Base-by-base conservation (phyloP, 2,797 vertebrate genomes). In the Jordanella pulchra region DNA sequence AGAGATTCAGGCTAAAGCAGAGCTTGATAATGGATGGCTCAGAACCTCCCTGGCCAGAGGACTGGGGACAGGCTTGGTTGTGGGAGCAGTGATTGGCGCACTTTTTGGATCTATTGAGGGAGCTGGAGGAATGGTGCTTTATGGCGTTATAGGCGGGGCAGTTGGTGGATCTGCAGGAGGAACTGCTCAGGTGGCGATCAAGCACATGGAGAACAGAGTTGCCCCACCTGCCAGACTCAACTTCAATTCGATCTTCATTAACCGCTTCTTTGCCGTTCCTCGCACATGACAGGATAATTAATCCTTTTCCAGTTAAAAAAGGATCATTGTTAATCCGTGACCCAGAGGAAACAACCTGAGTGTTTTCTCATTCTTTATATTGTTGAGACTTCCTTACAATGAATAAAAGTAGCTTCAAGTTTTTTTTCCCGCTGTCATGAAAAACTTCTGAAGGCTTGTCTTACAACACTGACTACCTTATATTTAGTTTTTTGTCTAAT, bases 241-340 rank as follows among this genome's bases (percentile, higher is more conserved):
- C 85, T 95, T 95, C 69, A 94, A 94, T 78, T 91, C 93, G 3
- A 89, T 92, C 74, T 94, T 95, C 78, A 93, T 95, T 67, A 95
- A 94, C 67, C 93, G 91, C 51, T 95, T 94, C 76, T 95, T 91
- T 75, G 69, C 89, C 21, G 42, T 82, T 51, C 69, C 90, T 71
- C 92, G 85, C 45, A 61, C 66, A 3, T 88, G 75, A 89, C 67
- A 3, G 12, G 0, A 0, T 2, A 11, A 7, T 54, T 44, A 45
- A 1, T 6, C 30, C 11, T 44, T 65, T 72, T 44, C 58, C 25
- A 5, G 13, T 17, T 28, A 23, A 3, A 4, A 42, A 27, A 53
- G 11, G 30, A 64, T 23, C 1, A n/a, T 42, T 55, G 25, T 42
- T n/a, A 1, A 45, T 50, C 32, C 12, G 35, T 69, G 5, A 28